These are phyloP conservation scores for Cheilosia pagana DNA, from an alignment of 2,888 invertebrate genomes.

Conservation along the genomic window DNA sequence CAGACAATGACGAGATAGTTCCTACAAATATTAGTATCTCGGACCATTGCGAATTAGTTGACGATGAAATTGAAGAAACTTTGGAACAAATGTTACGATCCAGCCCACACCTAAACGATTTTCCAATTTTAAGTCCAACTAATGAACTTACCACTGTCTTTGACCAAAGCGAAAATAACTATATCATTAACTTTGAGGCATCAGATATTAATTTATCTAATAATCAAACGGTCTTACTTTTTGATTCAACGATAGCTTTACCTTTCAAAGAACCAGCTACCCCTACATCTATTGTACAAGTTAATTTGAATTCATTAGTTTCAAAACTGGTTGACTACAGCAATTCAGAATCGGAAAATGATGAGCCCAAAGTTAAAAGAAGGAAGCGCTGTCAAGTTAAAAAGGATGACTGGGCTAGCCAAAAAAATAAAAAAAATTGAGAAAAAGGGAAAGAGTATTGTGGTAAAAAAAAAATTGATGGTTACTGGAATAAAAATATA, in stretches of 20 bases:
- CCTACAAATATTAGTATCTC: not conserved
- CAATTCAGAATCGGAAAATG: conserved; percentile 9
- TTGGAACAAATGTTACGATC: conserved; percentile 5
- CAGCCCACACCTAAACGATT: conserved; percentile 6
- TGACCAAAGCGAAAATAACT: conserved; percentile 2
- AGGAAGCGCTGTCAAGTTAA: conserved; percentile 12
- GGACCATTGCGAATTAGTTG: not conserved
- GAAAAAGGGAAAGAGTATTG: conserved; percentile 1
- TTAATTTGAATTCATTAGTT: not conserved
- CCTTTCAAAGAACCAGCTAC: conserved; percentile 12
- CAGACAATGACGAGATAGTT: conserved; percentile 1
- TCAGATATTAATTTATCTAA: conserved; percentile 10
- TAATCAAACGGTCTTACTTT: conserved; percentile 3
- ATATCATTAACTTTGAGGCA: conserved; percentile 4
- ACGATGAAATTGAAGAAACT: not conserved
- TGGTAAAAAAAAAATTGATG: conserved; percentile 1
- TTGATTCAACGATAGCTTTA: not conserved
- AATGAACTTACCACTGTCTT: conserved; percentile 1
- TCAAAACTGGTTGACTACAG: conserved; percentile 13
- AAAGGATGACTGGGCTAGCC: conserved; percentile 8
- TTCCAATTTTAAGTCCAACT: conserved; percentile 14
- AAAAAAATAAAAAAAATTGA: conserved; percentile 8
- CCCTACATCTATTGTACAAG: conserved; percentile 1
- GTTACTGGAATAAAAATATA: conserved; percentile 4
- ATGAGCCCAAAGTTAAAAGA: conserved; percentile 8